Percentiles rank a stretch among this genome's conserved stretches.
phyloP scores from a whole-genome alignment of 1,140 invertebrate species.

The Drosophila watanabei region DNA sequence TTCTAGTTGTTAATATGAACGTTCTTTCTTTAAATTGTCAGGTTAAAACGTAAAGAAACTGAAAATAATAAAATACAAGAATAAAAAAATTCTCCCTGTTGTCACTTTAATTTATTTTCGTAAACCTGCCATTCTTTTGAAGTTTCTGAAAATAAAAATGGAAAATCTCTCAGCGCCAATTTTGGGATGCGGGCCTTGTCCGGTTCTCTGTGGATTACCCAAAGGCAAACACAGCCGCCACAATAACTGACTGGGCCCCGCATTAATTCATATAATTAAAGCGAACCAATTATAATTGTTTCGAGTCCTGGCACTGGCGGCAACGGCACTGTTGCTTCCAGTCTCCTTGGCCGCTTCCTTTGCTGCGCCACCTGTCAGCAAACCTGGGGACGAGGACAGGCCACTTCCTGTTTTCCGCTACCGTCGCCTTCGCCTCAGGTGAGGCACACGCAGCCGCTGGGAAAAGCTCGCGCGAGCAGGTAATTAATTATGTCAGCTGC shows the following conservation, averaged over 20 bases:
- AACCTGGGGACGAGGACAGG: conserved; percentile 47
- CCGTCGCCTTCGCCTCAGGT: conserved; percentile 42
- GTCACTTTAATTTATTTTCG: background rate
- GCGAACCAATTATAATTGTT: conserved; percentile 76
- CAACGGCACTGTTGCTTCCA: conserved; percentile 27
- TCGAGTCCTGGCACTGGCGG: conserved; percentile 26
- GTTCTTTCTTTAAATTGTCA: background rate
- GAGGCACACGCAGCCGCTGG: conserved; percentile 58
- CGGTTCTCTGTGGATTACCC: conserved; percentile 16
- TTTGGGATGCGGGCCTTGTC: background rate
- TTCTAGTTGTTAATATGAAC: background rate
- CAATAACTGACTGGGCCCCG: conserved; percentile 17
- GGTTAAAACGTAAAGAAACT: background rate
- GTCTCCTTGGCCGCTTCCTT: conserved; percentile 23
- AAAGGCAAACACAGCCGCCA: conserved; percentile 5
- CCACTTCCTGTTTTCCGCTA: conserved; percentile 44
- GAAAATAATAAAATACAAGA: background rate
- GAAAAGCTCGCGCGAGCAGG: conserved; percentile 58
- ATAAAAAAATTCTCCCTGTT: background rate
- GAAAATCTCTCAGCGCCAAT: background rate
- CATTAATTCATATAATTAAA: conserved; percentile 78
- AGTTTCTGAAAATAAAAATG: background rate
- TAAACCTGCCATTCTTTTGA: background rate
- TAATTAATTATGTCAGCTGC: conserved; percentile 81
- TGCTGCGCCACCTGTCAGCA: conserved; percentile 60